phyloP scores from a whole-genome alignment of 2,797 vertebrate species.

The Sebastes reedi region DNA sequence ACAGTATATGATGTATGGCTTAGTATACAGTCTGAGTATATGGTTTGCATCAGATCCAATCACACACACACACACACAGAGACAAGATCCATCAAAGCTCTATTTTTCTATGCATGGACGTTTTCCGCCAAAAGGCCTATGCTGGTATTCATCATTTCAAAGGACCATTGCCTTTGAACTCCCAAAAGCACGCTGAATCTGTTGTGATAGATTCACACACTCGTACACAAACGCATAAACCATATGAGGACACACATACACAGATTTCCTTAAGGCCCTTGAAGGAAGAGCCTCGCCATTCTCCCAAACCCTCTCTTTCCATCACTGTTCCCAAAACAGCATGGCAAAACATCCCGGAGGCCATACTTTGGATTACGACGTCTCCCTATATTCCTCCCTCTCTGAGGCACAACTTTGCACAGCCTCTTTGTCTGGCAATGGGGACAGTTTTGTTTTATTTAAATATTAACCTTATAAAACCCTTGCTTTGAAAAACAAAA shows the following conservation, averaged over 20 bases:
- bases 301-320: conserved; percentile 47
- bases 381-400: conserved; percentile 27
- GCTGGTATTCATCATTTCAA: conserved; percentile 72
- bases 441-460: conserved; percentile 54
- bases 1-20: neutral
- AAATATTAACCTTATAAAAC: conserved; percentile 59
- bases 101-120: conserved; percentile 36
- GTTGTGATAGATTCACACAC: conserved; percentile 51
- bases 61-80: neutral
- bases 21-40: neutral
- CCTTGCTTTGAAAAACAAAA: conserved; percentile 29
- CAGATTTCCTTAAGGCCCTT: conserved; percentile 45
- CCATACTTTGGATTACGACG: conserved; percentile 47
- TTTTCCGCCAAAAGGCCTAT: conserved; percentile 49
- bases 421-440: conserved; percentile 38
- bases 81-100: conserved; percentile 49
- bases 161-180: conserved; percentile 72
- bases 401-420: conserved; percentile 34
- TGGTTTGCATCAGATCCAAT: conserved; percentile 19
- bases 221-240: conserved; percentile 28
- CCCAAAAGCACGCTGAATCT: conserved; percentile 48
- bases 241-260: conserved; percentile 39
- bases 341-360: conserved; percentile 53
- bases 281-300: conserved; percentile 37
- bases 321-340: conserved; percentile 55